Conservation (phyloP, 2,113 vertebrate genomes). For the Hemibagrus wyckioides region DNA sequence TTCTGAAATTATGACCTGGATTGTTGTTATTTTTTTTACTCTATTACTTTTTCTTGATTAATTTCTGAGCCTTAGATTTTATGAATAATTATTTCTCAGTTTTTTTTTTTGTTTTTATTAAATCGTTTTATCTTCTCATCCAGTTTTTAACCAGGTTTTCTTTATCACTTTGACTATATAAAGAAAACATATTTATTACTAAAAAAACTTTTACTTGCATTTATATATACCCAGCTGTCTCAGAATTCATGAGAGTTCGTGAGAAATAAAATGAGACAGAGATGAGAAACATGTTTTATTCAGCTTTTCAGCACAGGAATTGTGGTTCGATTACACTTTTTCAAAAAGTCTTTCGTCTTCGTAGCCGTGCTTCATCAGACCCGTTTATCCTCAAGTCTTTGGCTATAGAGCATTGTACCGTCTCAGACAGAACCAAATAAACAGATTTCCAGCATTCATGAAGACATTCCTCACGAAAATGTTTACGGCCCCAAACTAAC, state of each 20-base stretch:
- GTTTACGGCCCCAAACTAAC: too few relatives aligned
- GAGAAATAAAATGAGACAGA: not conserved
- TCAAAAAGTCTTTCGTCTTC: too few relatives aligned
- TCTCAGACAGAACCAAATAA: too few relatives aligned
- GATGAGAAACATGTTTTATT: not conserved
- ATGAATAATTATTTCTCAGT: not conserved
- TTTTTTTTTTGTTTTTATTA: not conserved
- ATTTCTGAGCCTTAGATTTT: not conserved
- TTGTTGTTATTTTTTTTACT: not conserved
- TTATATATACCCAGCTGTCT: not conserved
- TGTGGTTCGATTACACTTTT: not conserved
- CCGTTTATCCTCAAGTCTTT: too few relatives aligned
- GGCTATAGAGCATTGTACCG: too few relatives aligned
- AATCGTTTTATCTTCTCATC: not conserved
- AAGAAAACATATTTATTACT: not conserved
- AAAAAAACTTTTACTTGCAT: not conserved
- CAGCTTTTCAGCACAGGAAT: not conserved
- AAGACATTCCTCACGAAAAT: too few relatives aligned
- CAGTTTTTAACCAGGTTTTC: not conserved
- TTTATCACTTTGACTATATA: not conserved
- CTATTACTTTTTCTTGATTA: not conserved
- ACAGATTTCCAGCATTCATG: too few relatives aligned
- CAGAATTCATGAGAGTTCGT: not conserved
- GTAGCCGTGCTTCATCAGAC: too few relatives aligned
- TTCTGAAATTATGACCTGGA: not conserved